Evolutionary conservation across 2,888 invertebrate species (phyloP), one percentile per base, ranked within the genome.

Genomic region (Parochlus steinenii): DNA sequence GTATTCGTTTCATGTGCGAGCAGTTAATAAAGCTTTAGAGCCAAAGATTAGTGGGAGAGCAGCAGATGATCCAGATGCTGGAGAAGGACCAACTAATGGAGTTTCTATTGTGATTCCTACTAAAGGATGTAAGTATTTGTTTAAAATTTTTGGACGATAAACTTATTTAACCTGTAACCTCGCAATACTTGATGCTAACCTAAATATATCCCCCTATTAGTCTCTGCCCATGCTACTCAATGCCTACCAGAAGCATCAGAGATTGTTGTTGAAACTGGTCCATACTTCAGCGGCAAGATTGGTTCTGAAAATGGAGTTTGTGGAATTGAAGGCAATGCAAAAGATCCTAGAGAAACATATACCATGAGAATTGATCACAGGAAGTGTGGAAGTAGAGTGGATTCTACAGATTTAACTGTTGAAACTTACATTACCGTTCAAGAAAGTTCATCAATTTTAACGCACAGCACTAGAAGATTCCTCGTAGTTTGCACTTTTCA

Each of bases 371-470:
- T 81, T 42, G 71, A 75, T 51, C 80, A 81, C 49, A 69, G 71
- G 32, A 67, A 68, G 45, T 81, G 81, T 48, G 79, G 78, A 29
- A 78, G 78, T 29, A 64, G 70, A 46, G 74, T 80, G 18, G 80
- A 81, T 46, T 75, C 75, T 31, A 78, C 80, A 15, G 58, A 55
- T 3, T 57, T 55, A 40, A 77, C 78, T 1, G 81, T 82, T 16
- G 78, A 81, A 26, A 81, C 80, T 1, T 81, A 80, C 51, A 78
- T 83, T 18, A 69, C 82, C 20, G 83, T 83, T 5, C 82, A 82
- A 53, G 83, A 83, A 54, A 82, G 80, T 56, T 58, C 80, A 38
- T 79, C 80, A 4, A 81, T 83, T 47, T 65, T 83, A 25, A 83
- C 83, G 1, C 82, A 83, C 53, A 79, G 79, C 48, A 80, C 80